A percentile compares a stretch with the other conserved stretches of the same genome.
Evolutionary conservation across 2,888 invertebrate genomes (phyloP).

Genomic region (Drosophila prostipennis): DNA sequence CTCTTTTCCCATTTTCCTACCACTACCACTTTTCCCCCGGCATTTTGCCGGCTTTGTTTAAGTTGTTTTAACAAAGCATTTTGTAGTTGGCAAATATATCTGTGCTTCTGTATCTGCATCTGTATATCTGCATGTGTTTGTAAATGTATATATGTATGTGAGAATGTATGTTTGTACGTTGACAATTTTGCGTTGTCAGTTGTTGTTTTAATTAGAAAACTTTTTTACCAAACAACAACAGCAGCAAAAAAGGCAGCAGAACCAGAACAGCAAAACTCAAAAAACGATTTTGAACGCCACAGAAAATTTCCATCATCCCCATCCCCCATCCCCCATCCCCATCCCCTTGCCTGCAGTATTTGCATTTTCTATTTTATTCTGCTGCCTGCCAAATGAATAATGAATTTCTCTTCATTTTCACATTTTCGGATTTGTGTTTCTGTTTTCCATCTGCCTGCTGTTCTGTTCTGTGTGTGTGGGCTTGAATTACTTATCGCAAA

Average conservation of each 20-base stretch:
- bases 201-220: conserved; percentile 80
- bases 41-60: conserved; percentile 43
- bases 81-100: conserved; percentile 69
- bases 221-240: conserved; percentile 74
- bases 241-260: conserved; percentile 18
- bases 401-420: conserved; percentile 67
- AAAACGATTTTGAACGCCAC: conserved; percentile 74
- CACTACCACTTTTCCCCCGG: conserved; percentile 5
- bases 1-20: neutral
- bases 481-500: conserved; percentile 33
- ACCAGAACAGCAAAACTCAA: conserved; percentile 60
- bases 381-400: conserved; percentile 70
- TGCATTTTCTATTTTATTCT: conserved; percentile 74
- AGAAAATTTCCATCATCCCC: conserved; percentile 45
- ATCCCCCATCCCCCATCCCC: conserved; percentile 16
- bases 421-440: conserved; percentile 32
- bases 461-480: conserved; percentile 3
- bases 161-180: conserved; percentile 54
- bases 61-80: conserved; percentile 75
- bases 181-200: conserved; percentile 80
- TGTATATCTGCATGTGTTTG: conserved; percentile 7
- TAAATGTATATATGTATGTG: conserved; percentile 28
- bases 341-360: conserved; percentile 57
- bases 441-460: conserved; percentile 21
- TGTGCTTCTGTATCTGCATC: conserved; percentile 1